Evolutionary conservation across 2,113 vertebrate species (phyloP).

Genomic region (Speoplatyrhinus poulsoni): DNA sequence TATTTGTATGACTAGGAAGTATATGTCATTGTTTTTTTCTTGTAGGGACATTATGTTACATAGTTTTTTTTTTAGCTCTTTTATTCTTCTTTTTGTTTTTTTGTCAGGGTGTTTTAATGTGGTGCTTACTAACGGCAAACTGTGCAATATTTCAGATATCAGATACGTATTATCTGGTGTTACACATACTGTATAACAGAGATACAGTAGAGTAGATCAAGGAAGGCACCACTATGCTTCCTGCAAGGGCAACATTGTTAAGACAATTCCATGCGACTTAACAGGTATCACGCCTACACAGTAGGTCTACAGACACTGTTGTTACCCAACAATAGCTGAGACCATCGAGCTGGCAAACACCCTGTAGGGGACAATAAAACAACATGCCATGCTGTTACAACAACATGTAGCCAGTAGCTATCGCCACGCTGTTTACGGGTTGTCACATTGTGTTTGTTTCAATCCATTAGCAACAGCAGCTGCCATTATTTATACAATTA

Average conservation of each 20-base stretch:
- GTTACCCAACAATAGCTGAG: neutral
- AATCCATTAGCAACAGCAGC: conserved; percentile 78
- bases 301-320: neutral
- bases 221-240: too few species aligned
- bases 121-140: too few species aligned
- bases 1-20: neutral
- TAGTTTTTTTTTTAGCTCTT: too few species aligned
- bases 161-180: too few species aligned
- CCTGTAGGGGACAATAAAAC: neutral
- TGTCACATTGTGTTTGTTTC: conserved; percentile 79
- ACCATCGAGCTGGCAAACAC: neutral
- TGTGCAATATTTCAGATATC: too few species aligned
- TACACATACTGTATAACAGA: too few species aligned
- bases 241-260: neutral
- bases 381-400: neutral
- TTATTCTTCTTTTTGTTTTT: too few species aligned
- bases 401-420: conserved; percentile 1
- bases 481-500: conserved; percentile 78
- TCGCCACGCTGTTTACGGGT: conserved; percentile 11
- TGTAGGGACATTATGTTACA: too few species aligned
- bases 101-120: too few species aligned
- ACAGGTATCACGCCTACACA: neutral
- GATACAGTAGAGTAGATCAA: neutral
- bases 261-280: neutral
- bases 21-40: neutral